Evolutionary conservation across 2,797 vertebrate species (phyloP).

Genomic region (Epinephelus malabaricus): DNA sequence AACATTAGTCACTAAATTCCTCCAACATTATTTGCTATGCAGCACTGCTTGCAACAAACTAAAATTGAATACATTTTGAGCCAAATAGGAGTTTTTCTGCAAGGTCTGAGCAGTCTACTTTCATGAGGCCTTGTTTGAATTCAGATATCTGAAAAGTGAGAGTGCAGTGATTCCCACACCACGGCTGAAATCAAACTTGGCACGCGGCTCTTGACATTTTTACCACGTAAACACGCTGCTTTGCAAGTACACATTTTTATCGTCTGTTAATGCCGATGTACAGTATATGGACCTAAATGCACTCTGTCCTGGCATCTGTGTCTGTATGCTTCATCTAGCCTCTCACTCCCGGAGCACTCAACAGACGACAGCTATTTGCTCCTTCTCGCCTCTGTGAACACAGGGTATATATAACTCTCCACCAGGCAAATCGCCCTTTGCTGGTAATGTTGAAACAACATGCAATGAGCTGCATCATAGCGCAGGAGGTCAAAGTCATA

Average conservation of each 20-base stretch:
- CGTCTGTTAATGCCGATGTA: conserved; percentile 17
- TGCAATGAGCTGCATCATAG: conserved; percentile 27
- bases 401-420: conserved; percentile 36
- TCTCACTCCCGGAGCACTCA: conserved; percentile 31
- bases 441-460: conserved; percentile 28
- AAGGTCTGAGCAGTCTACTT: conserved; percentile 24
- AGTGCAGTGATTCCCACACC: neutral
- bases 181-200: conserved; percentile 29
- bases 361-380: conserved; percentile 24
- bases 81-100: conserved; percentile 20
- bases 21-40: conserved; percentile 20
- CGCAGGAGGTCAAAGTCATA: conserved; percentile 12
- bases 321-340: conserved; percentile 38
- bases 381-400: conserved; percentile 36
- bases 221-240: conserved; percentile 23
- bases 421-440: conserved; percentile 18
- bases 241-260: conserved; percentile 15
- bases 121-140: conserved; percentile 23
- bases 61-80: conserved; percentile 31
- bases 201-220: conserved; percentile 13
- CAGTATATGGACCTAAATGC: conserved; percentile 28
- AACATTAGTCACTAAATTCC: conserved; percentile 50
- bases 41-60: conserved; percentile 18
- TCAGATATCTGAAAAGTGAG: conserved; percentile 27
- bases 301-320: conserved; percentile 34